Evolutionary conservation across 2,113 vertebrate genomes (phyloP).

Genomic region (Cricetomys ansorgei): DNA sequence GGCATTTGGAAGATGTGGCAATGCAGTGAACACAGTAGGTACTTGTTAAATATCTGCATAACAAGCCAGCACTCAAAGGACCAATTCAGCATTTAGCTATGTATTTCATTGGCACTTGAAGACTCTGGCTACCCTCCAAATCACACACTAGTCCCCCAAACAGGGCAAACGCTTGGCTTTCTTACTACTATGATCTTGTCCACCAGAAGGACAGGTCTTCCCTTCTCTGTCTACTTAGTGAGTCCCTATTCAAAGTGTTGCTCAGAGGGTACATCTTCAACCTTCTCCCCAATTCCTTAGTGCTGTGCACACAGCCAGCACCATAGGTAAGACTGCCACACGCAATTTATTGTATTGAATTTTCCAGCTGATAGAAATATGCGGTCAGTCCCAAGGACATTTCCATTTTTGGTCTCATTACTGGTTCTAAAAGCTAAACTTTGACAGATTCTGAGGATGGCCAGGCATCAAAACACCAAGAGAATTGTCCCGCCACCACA

Average conservation of each 20-base stretch:
- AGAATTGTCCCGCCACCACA: not conserved
- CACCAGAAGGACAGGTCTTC: not conserved
- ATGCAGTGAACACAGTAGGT: not conserved
- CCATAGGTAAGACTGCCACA: not conserved
- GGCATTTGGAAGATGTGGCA: not conserved
- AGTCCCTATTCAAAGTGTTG: not conserved
- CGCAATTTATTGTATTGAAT: not conserved
- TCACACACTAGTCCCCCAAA: not conserved
- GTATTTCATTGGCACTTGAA: not conserved
- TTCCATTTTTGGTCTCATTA: not conserved
- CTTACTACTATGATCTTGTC: not conserved
- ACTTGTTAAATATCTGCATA: not conserved
- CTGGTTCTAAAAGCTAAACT: not conserved
- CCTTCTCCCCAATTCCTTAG: not conserved
- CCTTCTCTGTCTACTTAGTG: not conserved
- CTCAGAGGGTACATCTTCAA: not conserved
- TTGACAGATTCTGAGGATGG: not conserved
- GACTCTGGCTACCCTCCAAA: not conserved
- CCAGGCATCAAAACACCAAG: not conserved
- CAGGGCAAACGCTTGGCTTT: not conserved
- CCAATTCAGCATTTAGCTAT: not conserved
- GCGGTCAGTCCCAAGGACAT: not conserved
- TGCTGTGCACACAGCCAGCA: not conserved
- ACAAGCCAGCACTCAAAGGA: not conserved
- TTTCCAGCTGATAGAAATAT: not conserved